Percentiles rank a stretch among this genome's conserved stretches.
These are phyloP conservation scores for Sinella curviseta DNA, from an alignment of 1,140 invertebrate species.

Conservation along the genomic window DNA sequence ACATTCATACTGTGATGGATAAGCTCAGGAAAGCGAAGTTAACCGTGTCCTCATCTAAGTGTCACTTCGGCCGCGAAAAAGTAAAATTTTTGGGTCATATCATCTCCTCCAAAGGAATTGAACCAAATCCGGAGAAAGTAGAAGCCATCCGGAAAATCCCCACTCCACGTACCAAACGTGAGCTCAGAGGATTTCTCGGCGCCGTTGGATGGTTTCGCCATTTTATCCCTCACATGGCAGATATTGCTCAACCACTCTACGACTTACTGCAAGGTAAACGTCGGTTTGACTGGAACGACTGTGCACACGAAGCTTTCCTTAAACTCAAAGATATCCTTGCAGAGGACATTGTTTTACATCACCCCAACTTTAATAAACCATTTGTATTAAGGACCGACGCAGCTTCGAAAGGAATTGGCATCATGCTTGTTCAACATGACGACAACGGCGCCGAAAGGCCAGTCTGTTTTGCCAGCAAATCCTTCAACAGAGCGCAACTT, in stretches of 20 bases:
- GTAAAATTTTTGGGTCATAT: constrained; percentile 9
- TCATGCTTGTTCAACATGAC: not conserved
- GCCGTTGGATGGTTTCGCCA: too few species aligned
- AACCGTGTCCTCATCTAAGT: not conserved
- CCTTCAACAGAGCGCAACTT: too few species aligned
- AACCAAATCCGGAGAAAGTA: too few species aligned
- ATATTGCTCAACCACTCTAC: not conserved
- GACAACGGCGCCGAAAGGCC: constrained; percentile 35
- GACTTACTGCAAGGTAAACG: not conserved
- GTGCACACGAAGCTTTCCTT: not conserved
- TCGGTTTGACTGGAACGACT: not conserved
- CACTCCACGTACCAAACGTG: not conserved
- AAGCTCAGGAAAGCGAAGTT: not conserved
- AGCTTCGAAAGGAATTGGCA: not conserved
- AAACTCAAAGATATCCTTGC: not conserved
- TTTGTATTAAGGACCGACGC: constrained; percentile 42
- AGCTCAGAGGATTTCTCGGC: not conserved
- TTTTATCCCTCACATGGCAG: too few species aligned
- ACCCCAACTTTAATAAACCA: not conserved
- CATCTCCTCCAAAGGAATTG: not conserved
- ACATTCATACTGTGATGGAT: not conserved
- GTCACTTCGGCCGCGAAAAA: not conserved
- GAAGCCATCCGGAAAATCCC: not conserved
- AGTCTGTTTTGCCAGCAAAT: constrained; percentile 50
- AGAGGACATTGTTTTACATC: constrained; percentile 26